Percentiles rank a stretch among this genome's conserved stretches.
phyloP scores from a whole-genome alignment of 2,113 vertebrate species.

The Australoheros scitulus region DNA sequence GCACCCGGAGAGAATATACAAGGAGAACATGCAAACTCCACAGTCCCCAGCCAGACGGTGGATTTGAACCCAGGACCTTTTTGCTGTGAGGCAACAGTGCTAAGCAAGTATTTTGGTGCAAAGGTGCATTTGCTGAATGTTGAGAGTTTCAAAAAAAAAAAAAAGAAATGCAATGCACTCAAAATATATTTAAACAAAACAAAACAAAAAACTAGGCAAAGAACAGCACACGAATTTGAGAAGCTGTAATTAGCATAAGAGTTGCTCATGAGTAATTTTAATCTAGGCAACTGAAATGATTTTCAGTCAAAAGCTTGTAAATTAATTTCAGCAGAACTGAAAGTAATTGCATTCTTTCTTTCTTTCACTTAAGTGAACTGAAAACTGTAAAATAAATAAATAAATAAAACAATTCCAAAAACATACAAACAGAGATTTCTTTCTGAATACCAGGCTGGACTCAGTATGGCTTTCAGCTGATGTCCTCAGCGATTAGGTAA shows the following conservation, averaged over 20 bases:
- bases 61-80: no score
- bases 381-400: no score
- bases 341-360: background rate
- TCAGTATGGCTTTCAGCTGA: constrained; percentile 15
- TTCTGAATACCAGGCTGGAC: constrained; percentile 13
- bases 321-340: background rate
- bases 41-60: no score
- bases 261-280: background rate
- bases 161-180: background rate
- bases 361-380: background rate
- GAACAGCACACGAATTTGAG: background rate
- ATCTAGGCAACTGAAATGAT: background rate
- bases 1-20: no score
- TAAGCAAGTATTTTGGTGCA: background rate
- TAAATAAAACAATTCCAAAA: constrained; percentile 3
- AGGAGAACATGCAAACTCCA: no score
- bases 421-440: background rate
- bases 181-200: background rate
- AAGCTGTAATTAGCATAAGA: background rate
- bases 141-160: background rate
- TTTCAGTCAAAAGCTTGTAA: background rate
- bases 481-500: constrained; percentile 38
- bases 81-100: no score
- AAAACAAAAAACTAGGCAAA: background rate
- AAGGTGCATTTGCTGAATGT: background rate